A percentile compares a stretch with the other conserved stretches of the same genome.
phyloP scores from a whole-genome alignment of 2,113 vertebrate genomes.

The Holacanthus passer region DNA sequence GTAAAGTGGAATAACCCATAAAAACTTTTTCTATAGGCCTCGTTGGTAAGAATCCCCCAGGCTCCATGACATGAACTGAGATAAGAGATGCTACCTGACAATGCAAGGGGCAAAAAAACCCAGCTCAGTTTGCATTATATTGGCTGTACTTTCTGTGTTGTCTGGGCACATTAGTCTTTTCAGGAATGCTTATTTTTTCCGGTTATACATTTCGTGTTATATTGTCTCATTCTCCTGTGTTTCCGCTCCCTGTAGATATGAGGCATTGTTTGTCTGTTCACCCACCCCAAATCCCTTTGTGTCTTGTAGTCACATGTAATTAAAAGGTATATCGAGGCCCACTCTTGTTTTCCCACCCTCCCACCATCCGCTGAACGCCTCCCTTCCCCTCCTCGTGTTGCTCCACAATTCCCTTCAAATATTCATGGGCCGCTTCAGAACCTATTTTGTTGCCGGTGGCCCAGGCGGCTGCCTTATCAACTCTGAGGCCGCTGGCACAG shows the following conservation, averaged over 20 bases:
- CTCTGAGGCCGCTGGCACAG: slow-evolving; percentile 30
- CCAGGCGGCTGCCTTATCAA: slow-evolving; percentile 48
- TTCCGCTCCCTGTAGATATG: background rate
- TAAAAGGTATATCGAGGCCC: slow-evolving; percentile 18
- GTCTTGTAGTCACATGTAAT: slow-evolving; percentile 34
- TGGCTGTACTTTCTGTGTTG: background rate
- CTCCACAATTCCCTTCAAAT: slow-evolving; percentile 62
- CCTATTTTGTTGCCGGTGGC: slow-evolving; percentile 46
- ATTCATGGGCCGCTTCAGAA: slow-evolving; percentile 66
- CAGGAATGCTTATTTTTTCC: background rate
- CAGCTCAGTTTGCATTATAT: background rate
- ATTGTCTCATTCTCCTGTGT: background rate
- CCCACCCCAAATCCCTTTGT: slow-evolving; percentile 19
- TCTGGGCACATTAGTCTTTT: background rate
- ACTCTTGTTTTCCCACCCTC: slow-evolving; percentile 44
- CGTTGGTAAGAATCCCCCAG: background rate
- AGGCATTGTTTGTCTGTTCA: background rate
- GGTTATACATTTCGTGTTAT: background rate
- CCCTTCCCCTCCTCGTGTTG: slow-evolving; percentile 28
- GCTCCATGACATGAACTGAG: background rate
- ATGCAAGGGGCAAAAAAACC: background rate
- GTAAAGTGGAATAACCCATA: background rate
- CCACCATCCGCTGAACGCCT: slow-evolving; percentile 15
- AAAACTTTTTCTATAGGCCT: background rate
- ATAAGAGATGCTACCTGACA: background rate